These are phyloP conservation scores for Aleiodes leptofemur DNA, from an alignment of 2,888 invertebrate genomes.

Conservation along the genomic window DNA sequence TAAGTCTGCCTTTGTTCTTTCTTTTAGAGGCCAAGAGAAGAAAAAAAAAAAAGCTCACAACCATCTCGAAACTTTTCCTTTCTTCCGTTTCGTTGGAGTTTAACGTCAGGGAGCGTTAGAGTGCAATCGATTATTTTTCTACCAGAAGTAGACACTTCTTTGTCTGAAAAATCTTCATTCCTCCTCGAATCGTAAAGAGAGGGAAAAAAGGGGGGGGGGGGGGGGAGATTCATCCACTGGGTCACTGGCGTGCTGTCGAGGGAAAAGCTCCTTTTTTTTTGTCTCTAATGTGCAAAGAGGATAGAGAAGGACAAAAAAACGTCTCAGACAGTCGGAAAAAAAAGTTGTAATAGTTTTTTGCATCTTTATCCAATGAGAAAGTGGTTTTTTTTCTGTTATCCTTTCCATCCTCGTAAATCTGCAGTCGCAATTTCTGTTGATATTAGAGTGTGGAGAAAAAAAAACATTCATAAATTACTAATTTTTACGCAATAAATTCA, in stretches of 20 bases:
- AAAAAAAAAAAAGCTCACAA: conserved; percentile 43
- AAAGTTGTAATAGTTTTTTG: conserved; percentile 45
- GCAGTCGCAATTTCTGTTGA: conserved; percentile 21
- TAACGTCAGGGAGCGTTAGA: conserved; percentile 51
- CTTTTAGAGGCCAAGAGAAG: conserved; percentile 24
- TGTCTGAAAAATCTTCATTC: conserved; percentile 51
- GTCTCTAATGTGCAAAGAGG: conserved; percentile 30
- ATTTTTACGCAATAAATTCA: neutral
- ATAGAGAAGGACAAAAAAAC: conserved; percentile 8
- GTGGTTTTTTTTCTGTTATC: conserved; percentile 34
- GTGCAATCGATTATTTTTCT: conserved; percentile 70
- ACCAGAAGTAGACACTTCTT: conserved; percentile 55
- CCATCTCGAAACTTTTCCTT: conserved; percentile 31
- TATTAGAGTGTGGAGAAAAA: conserved; percentile 12
- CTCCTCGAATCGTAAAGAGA: conserved; percentile 15
- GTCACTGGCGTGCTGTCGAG: conserved; percentile 51
- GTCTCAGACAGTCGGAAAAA: conserved; percentile 32
- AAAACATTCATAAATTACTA: conserved; percentile 40
- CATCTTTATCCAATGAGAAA: conserved; percentile 46
- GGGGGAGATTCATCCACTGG: conserved; percentile 48
- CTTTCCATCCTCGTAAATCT: conserved; percentile 45
- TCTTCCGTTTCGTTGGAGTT: conserved; percentile 51
- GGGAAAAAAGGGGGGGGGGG: conserved; percentile 27
- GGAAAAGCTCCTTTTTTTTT: conserved; percentile 13
- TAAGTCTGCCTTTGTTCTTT: conserved; percentile 25